These are phyloP conservation scores for Corythornis cristatus DNA, from an alignment of 2,113 vertebrate species.

Conservation along the genomic window DNA sequence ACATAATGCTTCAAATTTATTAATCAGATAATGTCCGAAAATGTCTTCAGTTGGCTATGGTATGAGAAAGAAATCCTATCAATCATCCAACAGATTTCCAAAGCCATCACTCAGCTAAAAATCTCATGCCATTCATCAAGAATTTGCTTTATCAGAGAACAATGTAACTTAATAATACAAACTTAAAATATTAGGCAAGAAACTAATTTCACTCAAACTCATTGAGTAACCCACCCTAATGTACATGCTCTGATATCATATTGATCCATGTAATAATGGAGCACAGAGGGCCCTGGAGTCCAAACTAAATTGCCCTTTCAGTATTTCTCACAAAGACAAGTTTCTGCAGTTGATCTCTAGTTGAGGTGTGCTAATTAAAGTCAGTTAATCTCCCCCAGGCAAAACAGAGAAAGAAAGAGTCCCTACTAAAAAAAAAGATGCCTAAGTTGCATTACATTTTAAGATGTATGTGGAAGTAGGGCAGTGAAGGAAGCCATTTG, in stretches of 20 bases:
- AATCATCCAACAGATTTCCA: constrained; percentile 19
- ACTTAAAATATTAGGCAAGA: constrained; percentile 44
- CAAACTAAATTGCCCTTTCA: background rate
- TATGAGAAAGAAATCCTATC: background rate
- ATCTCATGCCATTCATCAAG: constrained; percentile 28
- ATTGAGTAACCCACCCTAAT: background rate
- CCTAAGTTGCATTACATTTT: background rate
- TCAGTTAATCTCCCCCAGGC: background rate
- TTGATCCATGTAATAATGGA: background rate
- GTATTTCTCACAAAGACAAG: background rate
- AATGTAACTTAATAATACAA: constrained; percentile 48
- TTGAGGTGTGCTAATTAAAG: background rate
- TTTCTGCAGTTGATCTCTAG: background rate
- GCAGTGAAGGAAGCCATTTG: background rate
- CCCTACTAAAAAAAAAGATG: background rate
- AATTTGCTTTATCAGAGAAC: constrained; percentile 53
- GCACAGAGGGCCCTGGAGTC: background rate
- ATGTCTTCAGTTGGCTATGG: background rate
- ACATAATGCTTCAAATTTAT: background rate
- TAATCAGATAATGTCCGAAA: constrained; percentile 29
- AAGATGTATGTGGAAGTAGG: background rate
- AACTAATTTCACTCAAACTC: background rate
- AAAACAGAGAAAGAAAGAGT: background rate
- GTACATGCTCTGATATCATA: background rate
- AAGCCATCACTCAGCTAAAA: constrained; percentile 44